Conservation (phyloP, 2,888 invertebrate species). For the Lamellibrachia columna region DNA sequence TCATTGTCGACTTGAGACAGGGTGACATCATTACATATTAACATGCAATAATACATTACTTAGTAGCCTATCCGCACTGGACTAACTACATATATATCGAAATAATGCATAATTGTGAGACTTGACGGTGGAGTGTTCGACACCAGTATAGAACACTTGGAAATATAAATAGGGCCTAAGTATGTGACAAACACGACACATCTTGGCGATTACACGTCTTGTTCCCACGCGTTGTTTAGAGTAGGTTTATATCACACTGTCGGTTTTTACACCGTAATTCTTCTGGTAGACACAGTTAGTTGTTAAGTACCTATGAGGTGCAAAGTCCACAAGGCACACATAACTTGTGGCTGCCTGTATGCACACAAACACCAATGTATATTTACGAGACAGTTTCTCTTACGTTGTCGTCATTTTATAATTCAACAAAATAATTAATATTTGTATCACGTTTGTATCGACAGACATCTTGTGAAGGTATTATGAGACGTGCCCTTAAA, state of each 20-base stretch:
- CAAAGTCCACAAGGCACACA: not conserved
- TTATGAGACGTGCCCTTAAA: not conserved
- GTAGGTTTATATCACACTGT: not conserved
- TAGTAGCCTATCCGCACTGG: no score
- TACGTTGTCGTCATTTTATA: not conserved
- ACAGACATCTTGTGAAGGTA: not conserved
- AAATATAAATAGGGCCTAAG: not conserved
- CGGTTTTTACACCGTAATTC: not conserved
- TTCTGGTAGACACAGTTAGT: not conserved
- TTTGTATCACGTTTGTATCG: not conserved
- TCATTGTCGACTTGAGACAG: not conserved
- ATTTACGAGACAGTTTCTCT: not conserved
- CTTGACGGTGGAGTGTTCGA: not conserved
- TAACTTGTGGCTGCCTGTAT: not conserved
- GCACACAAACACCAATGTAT: not conserved
- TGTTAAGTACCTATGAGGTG: not conserved
- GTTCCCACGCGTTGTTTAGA: not conserved
- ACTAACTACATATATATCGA: not conserved
- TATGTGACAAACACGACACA: not conserved
- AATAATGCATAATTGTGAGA: not conserved
- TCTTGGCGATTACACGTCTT: not conserved
- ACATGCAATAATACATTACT: no score
- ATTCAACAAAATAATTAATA: not conserved
- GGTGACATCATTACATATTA: no score
- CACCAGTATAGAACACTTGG: not conserved